Percentiles rank a stretch among this genome's conserved stretches.
Evolutionary conservation across 2,888 invertebrate species (phyloP).

Genomic region (Priocnemis perturbator): DNA sequence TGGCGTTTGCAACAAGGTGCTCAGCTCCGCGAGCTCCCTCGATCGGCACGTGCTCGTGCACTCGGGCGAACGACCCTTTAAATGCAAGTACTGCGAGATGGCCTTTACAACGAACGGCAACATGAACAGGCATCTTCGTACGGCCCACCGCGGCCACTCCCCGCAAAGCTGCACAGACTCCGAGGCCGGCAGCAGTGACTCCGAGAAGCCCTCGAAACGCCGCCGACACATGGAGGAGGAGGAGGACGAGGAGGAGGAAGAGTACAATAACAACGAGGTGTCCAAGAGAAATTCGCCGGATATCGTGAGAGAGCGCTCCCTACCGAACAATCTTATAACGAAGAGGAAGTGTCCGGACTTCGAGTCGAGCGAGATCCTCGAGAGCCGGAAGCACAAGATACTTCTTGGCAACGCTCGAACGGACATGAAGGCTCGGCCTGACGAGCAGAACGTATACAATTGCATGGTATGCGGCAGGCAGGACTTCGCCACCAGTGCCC

Average conservation of each 20-base stretch:
- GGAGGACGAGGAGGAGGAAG: slow-evolving; percentile 32
- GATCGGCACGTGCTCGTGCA: slow-evolving; percentile 89
- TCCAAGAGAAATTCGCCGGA: slow-evolving; percentile 67
- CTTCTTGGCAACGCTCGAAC: slow-evolving; percentile 63
- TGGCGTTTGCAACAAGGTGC: slow-evolving; percentile 82
- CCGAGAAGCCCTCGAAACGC: slow-evolving; percentile 56
- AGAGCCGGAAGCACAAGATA: slow-evolving; percentile 61
- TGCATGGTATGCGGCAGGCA: slow-evolving; percentile 82
- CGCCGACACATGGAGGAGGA: slow-evolving; percentile 31
- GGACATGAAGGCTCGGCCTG: slow-evolving; percentile 62
- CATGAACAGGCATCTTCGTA: slow-evolving; percentile 89
- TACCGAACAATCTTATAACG: slow-evolving; percentile 35
- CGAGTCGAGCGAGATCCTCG: slow-evolving; percentile 47
- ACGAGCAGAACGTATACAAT: slow-evolving; percentile 57
- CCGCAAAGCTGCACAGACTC: slow-evolving; percentile 67
- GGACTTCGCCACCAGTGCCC: slow-evolving; percentile 79
- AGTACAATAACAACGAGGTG: slow-evolving; percentile 81
- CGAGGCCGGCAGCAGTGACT: slow-evolving; percentile 66
- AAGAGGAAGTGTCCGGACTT: slow-evolving; percentile 62
- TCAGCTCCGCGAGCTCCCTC: slow-evolving; percentile 87
- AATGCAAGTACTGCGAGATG: slow-evolving; percentile 86
- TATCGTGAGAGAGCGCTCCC: slow-evolving; percentile 35
- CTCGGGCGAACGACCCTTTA: slow-evolving; percentile 88
- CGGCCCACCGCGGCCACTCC: slow-evolving; percentile 70
- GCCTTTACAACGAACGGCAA: slow-evolving; percentile 91